Evolutionary conservation across 2,797 vertebrate genomes (phyloP).

Genomic region (Apodemus agrarius): DNA sequence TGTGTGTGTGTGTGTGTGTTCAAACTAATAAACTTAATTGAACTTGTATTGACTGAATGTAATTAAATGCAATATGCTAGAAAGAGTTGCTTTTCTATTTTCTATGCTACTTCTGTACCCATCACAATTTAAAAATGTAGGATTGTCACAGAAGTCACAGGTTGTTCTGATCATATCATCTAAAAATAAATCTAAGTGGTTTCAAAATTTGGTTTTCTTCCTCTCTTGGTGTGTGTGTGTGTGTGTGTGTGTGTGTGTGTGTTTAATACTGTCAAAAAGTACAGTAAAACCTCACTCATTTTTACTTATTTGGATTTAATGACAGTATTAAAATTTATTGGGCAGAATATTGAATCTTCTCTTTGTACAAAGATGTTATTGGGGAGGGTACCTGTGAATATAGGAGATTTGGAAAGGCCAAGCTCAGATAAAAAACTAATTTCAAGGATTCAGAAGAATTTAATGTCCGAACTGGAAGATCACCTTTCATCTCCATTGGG

Average conservation of each 20-base stretch:
- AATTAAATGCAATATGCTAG: conserved; percentile 4
- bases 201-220: conserved; percentile 33
- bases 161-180: neutral
- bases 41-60: conserved; percentile 16
- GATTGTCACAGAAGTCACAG: neutral
- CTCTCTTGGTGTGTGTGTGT: neutral
- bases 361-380: neutral
- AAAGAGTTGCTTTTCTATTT: neutral
- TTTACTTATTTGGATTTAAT: conserved; percentile 61
- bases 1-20: no score
- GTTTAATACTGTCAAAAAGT: conserved; percentile 30
- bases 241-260: neutral
- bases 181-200: neutral
- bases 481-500: neutral
- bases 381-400: neutral
- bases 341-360: conserved; percentile 62
- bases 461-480: neutral
- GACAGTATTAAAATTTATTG: conserved; percentile 25
- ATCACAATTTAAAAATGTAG: conserved; percentile 54
- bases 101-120: conserved; percentile 51
- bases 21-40: conserved; percentile 30
- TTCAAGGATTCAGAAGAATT: neutral
- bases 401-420: neutral
- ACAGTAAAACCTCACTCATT: conserved; percentile 82
- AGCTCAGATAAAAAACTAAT: conserved; percentile 27